Evolutionary conservation across 2,797 vertebrate species (phyloP).

Genomic region (Selene dorsalis): DNA sequence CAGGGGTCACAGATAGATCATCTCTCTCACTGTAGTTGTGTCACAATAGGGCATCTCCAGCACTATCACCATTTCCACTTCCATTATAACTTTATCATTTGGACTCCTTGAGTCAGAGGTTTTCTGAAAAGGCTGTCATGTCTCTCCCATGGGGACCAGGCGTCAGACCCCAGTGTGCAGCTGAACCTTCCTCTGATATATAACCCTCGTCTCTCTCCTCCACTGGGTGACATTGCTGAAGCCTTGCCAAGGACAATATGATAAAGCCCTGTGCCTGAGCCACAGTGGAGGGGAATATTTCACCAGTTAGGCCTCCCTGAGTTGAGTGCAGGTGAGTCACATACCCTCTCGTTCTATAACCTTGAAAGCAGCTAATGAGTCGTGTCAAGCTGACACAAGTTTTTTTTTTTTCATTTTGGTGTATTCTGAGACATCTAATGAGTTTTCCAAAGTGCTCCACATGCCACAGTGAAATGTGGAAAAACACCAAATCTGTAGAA

Average conservation of each 20-base stretch:
- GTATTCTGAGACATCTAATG: slow-evolving; percentile 18
- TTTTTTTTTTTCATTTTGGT: slow-evolving; percentile 20
- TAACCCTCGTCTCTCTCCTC: slow-evolving; percentile 82
- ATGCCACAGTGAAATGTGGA: neutral
- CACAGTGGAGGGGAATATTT: slow-evolving; percentile 85
- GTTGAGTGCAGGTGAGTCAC: slow-evolving; percentile 72
- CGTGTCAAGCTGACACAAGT: slow-evolving; percentile 21
- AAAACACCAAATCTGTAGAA: neutral
- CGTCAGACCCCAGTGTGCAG: slow-evolving; percentile 80
- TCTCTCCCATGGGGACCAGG: slow-evolving; percentile 74
- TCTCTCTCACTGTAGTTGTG: slow-evolving; percentile 52
- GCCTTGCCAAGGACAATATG: slow-evolving; percentile 87
- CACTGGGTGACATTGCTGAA: slow-evolving; percentile 87
- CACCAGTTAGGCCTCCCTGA: slow-evolving; percentile 73
- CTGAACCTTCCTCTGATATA: slow-evolving; percentile 85
- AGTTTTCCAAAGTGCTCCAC: neutral
- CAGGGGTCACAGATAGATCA: slow-evolving; percentile 71
- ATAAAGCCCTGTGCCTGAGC: slow-evolving; percentile 87
- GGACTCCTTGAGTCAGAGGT: slow-evolving; percentile 82
- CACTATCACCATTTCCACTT: slow-evolving; percentile 70
- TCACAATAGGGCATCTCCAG: slow-evolving; percentile 67
- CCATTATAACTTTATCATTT: slow-evolving; percentile 82
- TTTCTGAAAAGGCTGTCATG: slow-evolving; percentile 79
- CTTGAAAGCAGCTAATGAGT: slow-evolving; percentile 77
- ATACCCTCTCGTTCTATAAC: slow-evolving; percentile 74